Base-by-base conservation (phyloP, 2,797 vertebrate species). In the Pipistrellus pygmaeus region DNA sequence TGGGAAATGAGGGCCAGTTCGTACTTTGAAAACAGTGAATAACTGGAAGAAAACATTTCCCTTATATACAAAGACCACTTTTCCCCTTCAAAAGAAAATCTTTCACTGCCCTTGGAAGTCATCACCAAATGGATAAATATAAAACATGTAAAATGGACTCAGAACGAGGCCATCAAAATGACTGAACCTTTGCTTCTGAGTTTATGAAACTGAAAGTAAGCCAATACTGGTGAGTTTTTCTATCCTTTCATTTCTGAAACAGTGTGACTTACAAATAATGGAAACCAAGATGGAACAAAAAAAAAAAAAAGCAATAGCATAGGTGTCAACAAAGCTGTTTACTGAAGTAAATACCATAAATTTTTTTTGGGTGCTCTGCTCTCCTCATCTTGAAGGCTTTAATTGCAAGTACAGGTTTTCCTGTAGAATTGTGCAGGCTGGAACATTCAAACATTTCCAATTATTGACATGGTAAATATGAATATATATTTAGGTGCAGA, bases 111-210 rank as follows among this genome's bases (percentile, higher is more conserved):
- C 18, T 93, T 81, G 30, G 14, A 93, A 84, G 32, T 80, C 57
- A 92, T 78, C 62, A 90, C 23, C n/a, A 68, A 73, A 53, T 71
- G 35, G 71, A 18, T 46, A 92, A 84, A 78, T 51, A 83, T 32
- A 38, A 93, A 90, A 66, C 41, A 38, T 88, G 44, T 90, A 75
- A 89, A 93, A 64, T 38, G 35, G 20, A 51, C 46, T 85, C 73
- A 82, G 82, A 85, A 69, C 75, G 35, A 86, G 55, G 41, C 21
- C 60, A 25, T 92, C 69, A 68, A 66, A 57, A 41, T 88, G 73
- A 77, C 27, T 81, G 27, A 85, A 76, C 2, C 62, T 73, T 69
- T 87, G 44, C 82, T 75, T 85, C 60, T 82, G 23, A 6, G 21
- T 78, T 77, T 78, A 87, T 57, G 64, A 62, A 83, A 72, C 14